Percentiles rank a stretch among this genome's conserved stretches.
phyloP scores from a whole-genome alignment of 1,140 invertebrate genomes.

The Nasonia giraulti region DNA sequence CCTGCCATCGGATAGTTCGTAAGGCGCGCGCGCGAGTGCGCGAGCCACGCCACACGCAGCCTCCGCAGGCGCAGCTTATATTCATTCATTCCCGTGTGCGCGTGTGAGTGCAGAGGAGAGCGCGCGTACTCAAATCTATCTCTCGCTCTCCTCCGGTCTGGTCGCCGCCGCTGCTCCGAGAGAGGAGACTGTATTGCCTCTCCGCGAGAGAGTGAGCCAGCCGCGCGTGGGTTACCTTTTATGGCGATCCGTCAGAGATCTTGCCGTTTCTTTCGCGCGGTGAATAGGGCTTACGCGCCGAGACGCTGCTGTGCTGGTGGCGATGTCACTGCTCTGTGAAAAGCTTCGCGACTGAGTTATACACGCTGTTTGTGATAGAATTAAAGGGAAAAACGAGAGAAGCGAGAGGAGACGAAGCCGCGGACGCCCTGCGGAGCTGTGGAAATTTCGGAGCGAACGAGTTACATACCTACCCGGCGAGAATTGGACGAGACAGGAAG shows the following conservation, averaged over 20 bases:
- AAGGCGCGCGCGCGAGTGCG: neutral
- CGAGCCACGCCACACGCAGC: neutral
- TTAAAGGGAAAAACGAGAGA: neutral
- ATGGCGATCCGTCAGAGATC: constrained; percentile 67
- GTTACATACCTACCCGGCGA: neutral
- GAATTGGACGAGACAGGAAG: constrained; percentile 4
- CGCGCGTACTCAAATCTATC: neutral
- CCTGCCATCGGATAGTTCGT: neutral
- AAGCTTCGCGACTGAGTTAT: neutral
- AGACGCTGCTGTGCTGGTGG: neutral
- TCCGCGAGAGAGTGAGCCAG: constrained; percentile 53
- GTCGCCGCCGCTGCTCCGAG: neutral
- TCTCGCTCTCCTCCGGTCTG: neutral
- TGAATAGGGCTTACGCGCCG: constrained; percentile 7
- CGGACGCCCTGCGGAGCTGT: neutral
- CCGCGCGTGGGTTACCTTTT: constrained; percentile 70
- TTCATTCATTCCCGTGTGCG: constrained; percentile 5
- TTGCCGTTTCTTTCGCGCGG: constrained; percentile 60
- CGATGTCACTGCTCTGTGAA: constrained; percentile 31
- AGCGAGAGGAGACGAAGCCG: neutral
- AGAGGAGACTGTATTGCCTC: neutral
- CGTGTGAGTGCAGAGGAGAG: neutral
- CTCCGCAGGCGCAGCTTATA: neutral
- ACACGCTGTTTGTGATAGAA: neutral
- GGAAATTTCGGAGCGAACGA: neutral